phyloP scores from a whole-genome alignment of 2,888 invertebrate species.

The Labia minor region DNA sequence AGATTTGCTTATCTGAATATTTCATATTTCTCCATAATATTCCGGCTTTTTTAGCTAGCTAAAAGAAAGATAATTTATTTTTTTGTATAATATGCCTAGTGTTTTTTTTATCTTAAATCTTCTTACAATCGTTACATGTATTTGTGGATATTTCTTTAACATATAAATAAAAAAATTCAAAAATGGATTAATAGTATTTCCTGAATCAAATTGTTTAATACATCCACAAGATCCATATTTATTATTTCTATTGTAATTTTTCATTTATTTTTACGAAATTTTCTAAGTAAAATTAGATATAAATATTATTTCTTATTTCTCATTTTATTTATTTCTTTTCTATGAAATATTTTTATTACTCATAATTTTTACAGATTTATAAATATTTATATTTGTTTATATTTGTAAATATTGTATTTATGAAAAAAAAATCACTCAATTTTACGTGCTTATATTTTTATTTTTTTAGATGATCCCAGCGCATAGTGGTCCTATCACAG shows the following conservation, averaged over 20 bases:
- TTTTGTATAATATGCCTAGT: background rate
- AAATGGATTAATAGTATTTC: background rate
- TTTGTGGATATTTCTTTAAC: background rate
- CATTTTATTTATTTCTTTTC: no score
- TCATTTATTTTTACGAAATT: no score
- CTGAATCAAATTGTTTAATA: background rate
- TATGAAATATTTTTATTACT: no score
- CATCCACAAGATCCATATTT: background rate
- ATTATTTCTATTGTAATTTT: constrained; percentile 8
- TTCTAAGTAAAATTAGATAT: no score
- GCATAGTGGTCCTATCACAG: constrained; percentile 80
- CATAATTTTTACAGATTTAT: no score
- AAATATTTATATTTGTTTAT: no score
- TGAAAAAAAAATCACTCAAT: no score
- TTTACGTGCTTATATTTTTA: no score
- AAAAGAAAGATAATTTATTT: background rate
- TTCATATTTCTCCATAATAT: background rate
- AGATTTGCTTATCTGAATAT: background rate
- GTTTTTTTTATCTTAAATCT: background rate
- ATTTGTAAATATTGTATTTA: no score
- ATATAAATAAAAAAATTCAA: background rate
- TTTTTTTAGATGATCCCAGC: constrained; percentile 79
- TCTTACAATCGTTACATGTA: background rate
- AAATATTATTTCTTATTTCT: no score
- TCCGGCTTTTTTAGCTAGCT: background rate